These are phyloP conservation scores for Paedocypris sp. DNA, from an alignment of 2,113 vertebrate species.

Conservation along the genomic window DNA sequence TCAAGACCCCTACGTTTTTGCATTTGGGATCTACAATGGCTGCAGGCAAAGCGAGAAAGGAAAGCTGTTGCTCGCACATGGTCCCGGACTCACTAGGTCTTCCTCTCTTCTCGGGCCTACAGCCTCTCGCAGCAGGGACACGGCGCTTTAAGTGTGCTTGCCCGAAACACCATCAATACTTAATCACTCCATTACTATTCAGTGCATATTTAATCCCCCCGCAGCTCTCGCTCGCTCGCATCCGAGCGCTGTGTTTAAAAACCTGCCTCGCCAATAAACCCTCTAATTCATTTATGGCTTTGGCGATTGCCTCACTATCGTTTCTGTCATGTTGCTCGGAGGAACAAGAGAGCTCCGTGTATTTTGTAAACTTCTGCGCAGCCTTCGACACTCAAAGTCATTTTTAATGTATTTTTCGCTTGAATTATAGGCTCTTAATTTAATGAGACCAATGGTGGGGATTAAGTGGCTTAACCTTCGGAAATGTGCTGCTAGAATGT, in stretches of 20 bases:
- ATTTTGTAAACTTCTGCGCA: conserved; percentile 11
- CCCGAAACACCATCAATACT: conserved; percentile 40
- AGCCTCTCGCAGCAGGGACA: conserved; percentile 23
- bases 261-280: conserved; percentile 11
- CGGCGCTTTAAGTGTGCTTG: conserved; percentile 27
- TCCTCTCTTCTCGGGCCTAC: conserved; percentile 7
- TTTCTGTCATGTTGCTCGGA: neutral
- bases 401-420: conserved; percentile 16
- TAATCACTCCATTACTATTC: conserved; percentile 37
- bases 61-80: conserved; percentile 7
- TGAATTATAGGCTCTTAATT: neutral
- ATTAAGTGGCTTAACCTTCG: conserved; percentile 8
- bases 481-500: neutral
- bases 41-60: conserved; percentile 13
- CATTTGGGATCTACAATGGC: neutral
- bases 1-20: neutral
- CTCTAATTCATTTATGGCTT: conserved; percentile 17
- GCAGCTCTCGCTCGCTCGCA: conserved; percentile 6
- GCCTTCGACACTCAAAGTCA: conserved; percentile 1
- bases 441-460: neutral
- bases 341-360: neutral
- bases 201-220: conserved; percentile 23
- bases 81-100: conserved; percentile 4
- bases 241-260: conserved; percentile 19
- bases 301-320: neutral